Percentiles rank a stretch among this genome's conserved stretches.
Conservation (phyloP, 1,140 invertebrate genomes). For the Bombyx mandarina region DNA sequence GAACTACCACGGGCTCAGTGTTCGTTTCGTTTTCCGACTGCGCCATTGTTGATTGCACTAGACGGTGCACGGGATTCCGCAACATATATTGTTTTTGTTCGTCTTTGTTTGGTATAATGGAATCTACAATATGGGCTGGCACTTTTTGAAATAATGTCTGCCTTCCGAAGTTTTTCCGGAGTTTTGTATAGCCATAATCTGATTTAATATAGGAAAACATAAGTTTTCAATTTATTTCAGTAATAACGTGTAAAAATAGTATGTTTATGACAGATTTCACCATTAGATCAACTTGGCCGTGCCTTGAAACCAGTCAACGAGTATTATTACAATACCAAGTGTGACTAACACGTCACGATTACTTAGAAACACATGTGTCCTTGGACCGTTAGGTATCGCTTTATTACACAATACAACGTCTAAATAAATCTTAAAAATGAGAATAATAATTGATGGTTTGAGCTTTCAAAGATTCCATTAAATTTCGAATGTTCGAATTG, state of each 20-base stretch:
- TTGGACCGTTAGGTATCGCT: constrained; percentile 16
- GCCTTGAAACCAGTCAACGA: constrained; percentile 12
- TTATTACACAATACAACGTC: too few relatives aligned
- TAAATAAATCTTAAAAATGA: too few relatives aligned
- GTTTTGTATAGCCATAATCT: constrained; percentile 46
- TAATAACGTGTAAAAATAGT: background rate
- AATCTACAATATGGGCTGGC: constrained; percentile 45
- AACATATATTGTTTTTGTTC: constrained; percentile 45
- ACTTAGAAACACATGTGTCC: constrained; percentile 44
- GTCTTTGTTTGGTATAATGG: constrained; percentile 35
- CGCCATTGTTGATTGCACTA: constrained; percentile 42
- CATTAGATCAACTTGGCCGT: constrained; percentile 38
- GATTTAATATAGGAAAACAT: constrained; percentile 41
- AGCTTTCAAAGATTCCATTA: too few relatives aligned
- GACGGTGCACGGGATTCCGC: constrained; percentile 48
- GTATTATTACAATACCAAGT: constrained; percentile 24
- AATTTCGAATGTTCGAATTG: too few relatives aligned
- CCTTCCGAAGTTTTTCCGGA: constrained; percentile 42
- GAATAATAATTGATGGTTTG: background rate
- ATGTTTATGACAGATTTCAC: constrained; percentile 15
- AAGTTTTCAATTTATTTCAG: constrained; percentile 2
- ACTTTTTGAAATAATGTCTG: constrained; percentile 49
- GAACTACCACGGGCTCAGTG: constrained; percentile 58
- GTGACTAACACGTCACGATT: constrained; percentile 18
- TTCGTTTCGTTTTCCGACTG: constrained; percentile 50